Percentiles rank a stretch among this genome's conserved stretches.
phyloP scores from a whole-genome alignment of 1,140 invertebrate genomes.

The Capitella teleta region DNA sequence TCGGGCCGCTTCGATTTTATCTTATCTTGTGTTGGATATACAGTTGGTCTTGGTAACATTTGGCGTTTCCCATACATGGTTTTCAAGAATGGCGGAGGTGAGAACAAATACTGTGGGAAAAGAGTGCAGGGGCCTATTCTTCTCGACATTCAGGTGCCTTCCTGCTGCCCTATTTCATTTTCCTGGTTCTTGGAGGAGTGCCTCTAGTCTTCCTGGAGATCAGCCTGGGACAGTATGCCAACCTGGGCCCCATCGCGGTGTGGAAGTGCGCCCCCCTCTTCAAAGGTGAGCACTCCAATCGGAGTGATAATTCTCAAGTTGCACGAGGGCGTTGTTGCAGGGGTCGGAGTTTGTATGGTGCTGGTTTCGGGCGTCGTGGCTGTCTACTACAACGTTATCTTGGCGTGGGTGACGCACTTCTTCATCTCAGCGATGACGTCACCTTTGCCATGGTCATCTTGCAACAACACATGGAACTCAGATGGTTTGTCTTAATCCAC shows the following conservation, averaged over 20 bases:
- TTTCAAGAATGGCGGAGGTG: too few relatives aligned
- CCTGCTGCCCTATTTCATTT: constrained; percentile 24
- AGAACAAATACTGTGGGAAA: too few relatives aligned
- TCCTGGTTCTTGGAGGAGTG: constrained; percentile 23
- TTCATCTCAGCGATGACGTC: constrained; percentile 1
- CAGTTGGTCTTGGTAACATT: too few relatives aligned
- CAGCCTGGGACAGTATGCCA: constrained; percentile 25
- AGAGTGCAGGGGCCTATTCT: too few relatives aligned
- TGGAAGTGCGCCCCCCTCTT: constrained; percentile 33
- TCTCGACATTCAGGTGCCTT: constrained; percentile 21
- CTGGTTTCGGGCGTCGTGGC: constrained; percentile 2
- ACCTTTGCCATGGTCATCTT: constrained; percentile 9
- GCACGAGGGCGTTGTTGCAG: too few relatives aligned
- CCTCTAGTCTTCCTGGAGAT: constrained; percentile 29
- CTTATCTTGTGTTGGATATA: too few relatives aligned
- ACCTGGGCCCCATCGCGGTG: constrained; percentile 24
- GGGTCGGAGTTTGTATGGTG: constrained; percentile 3
- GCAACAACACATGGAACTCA: constrained; percentile 6
- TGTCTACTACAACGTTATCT: constrained; percentile 3
- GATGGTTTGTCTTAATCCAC: too few relatives aligned
- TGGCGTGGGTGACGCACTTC: constrained; percentile 5
- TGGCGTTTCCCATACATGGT: too few relatives aligned
- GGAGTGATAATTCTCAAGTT: too few relatives aligned
- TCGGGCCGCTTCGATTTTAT: too few relatives aligned
- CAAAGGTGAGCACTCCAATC: constrained; percentile 39